phyloP scores from a whole-genome alignment of 2,888 invertebrate species.

The Diadegma fenestrale region DNA sequence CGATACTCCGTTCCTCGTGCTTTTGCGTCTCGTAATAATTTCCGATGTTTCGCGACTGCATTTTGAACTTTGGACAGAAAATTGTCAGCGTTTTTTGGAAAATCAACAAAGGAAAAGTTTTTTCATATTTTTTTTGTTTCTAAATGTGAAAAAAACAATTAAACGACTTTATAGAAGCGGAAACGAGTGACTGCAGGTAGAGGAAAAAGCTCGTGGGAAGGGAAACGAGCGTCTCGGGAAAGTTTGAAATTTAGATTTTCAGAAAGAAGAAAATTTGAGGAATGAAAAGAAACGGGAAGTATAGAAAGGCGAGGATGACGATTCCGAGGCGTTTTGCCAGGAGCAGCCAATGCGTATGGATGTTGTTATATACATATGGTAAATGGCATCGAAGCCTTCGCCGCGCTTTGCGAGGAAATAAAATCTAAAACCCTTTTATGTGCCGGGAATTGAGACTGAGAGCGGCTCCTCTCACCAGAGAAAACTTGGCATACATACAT shows the following conservation, averaged over 20 bases:
- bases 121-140: neutral
- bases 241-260: constrained; percentile 67
- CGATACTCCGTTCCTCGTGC: constrained; percentile 19
- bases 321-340: constrained; percentile 60
- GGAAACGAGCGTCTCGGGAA: constrained; percentile 26
- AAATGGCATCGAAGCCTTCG: constrained; percentile 65
- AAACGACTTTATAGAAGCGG: constrained; percentile 11
- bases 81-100: too few relatives aligned
- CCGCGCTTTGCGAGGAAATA: constrained; percentile 70
- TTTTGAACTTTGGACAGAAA: too few relatives aligned
- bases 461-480: constrained; percentile 66
- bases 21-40: neutral
- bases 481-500: constrained; percentile 75
- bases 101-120: neutral
- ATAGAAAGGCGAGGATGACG: constrained; percentile 45
- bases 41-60: too few relatives aligned
- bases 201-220: constrained; percentile 1
- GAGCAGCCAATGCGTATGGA: constrained; percentile 33
- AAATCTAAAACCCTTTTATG: constrained; percentile 78
- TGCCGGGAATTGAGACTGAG: constrained; percentile 73
- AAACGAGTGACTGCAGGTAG: neutral
- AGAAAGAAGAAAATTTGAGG: constrained; percentile 62
- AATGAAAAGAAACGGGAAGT: constrained; percentile 45
- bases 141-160: neutral
- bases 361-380: constrained; percentile 19